Evolutionary conservation across 2,888 invertebrate genomes (phyloP), one percentile per base, ranked within the genome.

Genomic region (Lissocephala sabroskyi): DNA sequence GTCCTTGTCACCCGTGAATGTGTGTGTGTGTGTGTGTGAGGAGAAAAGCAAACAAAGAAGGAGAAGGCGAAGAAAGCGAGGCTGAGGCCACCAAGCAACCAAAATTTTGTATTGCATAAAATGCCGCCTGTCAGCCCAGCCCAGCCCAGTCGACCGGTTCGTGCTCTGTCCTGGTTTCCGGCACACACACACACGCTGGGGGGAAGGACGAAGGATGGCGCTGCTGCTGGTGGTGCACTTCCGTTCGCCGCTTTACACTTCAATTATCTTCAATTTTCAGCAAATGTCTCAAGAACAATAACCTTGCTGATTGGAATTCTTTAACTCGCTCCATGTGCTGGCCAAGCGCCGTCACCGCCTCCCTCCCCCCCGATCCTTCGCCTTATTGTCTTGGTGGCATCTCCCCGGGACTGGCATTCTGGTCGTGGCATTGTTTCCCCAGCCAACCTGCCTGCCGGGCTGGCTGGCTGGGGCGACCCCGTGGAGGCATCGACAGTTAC

Each of bases 221-320:
- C 16, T 64, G 65, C 71, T 74, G 71, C 63, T 71, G 65, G 51
- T 65, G 65, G 51, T 65, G 70, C 76, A 73, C 64, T 74, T 78
- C 74, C 78, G 74, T 50, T 59, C 59, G 48, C 61, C 66, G 68
- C 62, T 77, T 73, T 66, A 70, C 76, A 74, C 76, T 77, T 78
- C 76, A 77, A 77, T 77, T 77, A 77, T 77, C 76, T 78, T 66
- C 78, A 77, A 78, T 74, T 76, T 78, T 63, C 67, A 54, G 64
- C 63, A 62, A 78, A 76, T 71, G 78, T 77, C 78, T 78, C 71
- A 74, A 78, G 76, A 78, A 78, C 76, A 78, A 78, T 77, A 58
- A 64, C 59, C 57, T 55, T 66, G 64, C 62, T 77, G 78, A 77
- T 77, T 78, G 78, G 73, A 73, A 71, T 75, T 73, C 75, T 73